These are phyloP conservation scores for Carettochelys insculpta DNA, from an alignment of 2,113 vertebrate genomes.

Conservation along the genomic window DNA sequence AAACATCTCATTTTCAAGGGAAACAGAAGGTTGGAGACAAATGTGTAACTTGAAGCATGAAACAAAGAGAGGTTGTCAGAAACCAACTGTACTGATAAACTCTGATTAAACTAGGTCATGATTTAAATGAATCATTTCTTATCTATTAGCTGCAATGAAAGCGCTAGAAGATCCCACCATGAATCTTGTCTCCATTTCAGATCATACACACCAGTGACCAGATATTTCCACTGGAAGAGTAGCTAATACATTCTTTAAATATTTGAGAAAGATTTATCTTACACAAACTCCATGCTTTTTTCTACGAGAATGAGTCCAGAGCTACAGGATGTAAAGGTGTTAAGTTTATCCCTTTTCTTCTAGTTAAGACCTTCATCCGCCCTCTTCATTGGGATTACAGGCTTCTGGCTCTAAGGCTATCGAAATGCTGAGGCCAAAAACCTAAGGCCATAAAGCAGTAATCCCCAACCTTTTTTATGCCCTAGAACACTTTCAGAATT, in stretches of 20 bases:
- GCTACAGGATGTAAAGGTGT: not conserved
- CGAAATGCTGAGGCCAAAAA: not conserved
- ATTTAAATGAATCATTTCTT: not conserved
- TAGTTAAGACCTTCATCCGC: not conserved
- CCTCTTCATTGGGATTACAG: not conserved
- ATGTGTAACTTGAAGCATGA: not conserved
- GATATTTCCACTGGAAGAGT: not conserved
- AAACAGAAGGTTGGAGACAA: not conserved
- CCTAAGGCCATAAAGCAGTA: not conserved
- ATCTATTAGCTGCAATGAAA: not conserved
- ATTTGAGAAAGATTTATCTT: not conserved
- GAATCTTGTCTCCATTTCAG: not conserved
- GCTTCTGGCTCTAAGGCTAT: not conserved
- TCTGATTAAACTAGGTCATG: not conserved
- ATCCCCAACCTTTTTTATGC: no score
- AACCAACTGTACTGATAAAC: not conserved
- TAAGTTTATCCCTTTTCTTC: not conserved
- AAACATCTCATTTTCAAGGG: not conserved
- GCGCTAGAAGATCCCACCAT: not conserved
- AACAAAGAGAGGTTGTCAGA: not conserved
- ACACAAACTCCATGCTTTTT: no score
- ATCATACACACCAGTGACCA: not conserved
- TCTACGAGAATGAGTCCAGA: not conserved
- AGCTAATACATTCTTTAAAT: not conserved
- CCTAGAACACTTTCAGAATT: no score